A percentile compares a stretch with the other conserved stretches of the same genome.
phyloP scores from a whole-genome alignment of 1,140 invertebrate species.

The Tetraneura akinire region DNA sequence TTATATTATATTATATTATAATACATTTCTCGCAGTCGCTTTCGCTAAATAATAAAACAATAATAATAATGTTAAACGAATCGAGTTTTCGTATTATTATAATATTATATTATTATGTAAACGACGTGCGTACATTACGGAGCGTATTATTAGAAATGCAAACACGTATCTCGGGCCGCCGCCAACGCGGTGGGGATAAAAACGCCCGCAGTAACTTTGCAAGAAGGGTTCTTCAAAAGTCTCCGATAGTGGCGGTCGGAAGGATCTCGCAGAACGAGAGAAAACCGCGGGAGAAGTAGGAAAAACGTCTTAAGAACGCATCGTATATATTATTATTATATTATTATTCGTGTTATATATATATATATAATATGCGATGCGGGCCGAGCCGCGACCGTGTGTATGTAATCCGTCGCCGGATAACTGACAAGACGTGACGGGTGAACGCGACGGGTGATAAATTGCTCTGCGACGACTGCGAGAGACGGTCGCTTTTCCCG shows the following conservation, averaged over 20 bases:
- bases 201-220: conserved; percentile 30
- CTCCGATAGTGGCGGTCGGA: not conserved
- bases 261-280: not conserved
- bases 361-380: conserved; percentile 5
- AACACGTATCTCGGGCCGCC: conserved; percentile 33
- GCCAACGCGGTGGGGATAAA: too few relatives aligned
- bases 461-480: not conserved
- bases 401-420: conserved; percentile 48
- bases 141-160: conserved; percentile 18
- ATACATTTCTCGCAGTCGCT: too few relatives aligned
- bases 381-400: not conserved
- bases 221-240: not conserved
- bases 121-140: not conserved
- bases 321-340: not conserved
- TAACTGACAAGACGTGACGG: conserved; percentile 47
- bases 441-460: conserved; percentile 21
- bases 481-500: not conserved
- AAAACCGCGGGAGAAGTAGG: conserved; percentile 14
- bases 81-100: not conserved
- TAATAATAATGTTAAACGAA: too few relatives aligned
- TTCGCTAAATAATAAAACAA: too few relatives aligned
- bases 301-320: conserved; percentile 29
- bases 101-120: not conserved
- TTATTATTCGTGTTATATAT: not conserved
- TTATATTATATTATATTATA: too few relatives aligned